These are phyloP conservation scores for Drosophila putrida DNA, from an alignment of 2,888 invertebrate genomes.

Conservation along the genomic window DNA sequence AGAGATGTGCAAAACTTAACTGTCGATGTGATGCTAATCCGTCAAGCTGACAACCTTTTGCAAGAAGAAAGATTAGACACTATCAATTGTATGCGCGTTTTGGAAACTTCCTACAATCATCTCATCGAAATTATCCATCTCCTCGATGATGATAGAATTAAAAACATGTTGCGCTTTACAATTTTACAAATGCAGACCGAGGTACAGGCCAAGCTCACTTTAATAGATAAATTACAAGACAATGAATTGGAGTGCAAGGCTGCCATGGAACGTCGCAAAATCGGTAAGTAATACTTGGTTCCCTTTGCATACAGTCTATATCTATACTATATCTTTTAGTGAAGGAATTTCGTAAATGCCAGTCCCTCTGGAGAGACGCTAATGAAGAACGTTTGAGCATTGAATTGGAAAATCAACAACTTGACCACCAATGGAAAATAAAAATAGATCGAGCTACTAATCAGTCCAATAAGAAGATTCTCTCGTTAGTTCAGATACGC, in stretches of 20 bases:
- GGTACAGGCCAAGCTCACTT: slow-evolving; percentile 24
- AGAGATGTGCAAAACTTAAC: neutral
- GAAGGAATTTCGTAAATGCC: slow-evolving; percentile 31
- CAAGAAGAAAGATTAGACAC: neutral
- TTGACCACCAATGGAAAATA: slow-evolving; percentile 1
- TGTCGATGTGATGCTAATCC: slow-evolving; percentile 22
- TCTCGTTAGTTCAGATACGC: slow-evolving; percentile 14
- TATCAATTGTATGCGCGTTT: neutral
- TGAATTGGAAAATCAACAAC: neutral
- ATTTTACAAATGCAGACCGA: slow-evolving; percentile 32
- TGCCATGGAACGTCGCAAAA: slow-evolving; percentile 27
- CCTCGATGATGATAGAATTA: slow-evolving; percentile 12
- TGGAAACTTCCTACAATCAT: neutral
- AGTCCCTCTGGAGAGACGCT: neutral
- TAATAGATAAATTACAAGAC: neutral
- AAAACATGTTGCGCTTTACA: slow-evolving; percentile 9
- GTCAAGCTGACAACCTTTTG: neutral
- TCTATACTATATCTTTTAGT: slow-evolving; percentile 15
- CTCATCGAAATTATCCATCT: neutral
- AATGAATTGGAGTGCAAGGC: neutral
- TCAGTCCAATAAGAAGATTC: slow-evolving; percentile 28
- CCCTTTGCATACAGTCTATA: no score
- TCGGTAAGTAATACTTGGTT: slow-evolving; percentile 18
- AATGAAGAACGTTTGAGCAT: neutral
- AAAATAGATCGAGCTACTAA: slow-evolving; percentile 24